Evolutionary conservation across 1,140 invertebrate genomes (phyloP).

Genomic region (Batillaria attramentaria): DNA sequence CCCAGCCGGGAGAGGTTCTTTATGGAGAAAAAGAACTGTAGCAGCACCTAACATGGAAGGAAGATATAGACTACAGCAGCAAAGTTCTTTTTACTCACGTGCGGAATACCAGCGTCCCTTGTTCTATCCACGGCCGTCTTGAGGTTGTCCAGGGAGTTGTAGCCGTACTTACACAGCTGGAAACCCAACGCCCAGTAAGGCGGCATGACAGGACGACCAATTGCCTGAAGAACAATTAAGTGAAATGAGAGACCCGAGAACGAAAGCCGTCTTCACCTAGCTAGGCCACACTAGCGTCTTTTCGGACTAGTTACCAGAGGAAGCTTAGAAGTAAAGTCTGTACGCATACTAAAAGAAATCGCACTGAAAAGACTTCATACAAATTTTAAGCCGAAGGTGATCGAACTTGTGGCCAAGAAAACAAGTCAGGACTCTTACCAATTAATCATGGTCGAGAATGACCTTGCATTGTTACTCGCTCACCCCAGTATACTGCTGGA

Average conservation of each 20-base stretch:
- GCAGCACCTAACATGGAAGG: no score
- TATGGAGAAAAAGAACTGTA: no score
- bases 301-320: background rate
- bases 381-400: no score
- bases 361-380: no score
- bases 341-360: no score
- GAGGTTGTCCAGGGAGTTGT: slow-evolving; percentile 57
- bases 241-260: background rate
- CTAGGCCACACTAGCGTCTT: background rate
- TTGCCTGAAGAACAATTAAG: slow-evolving; percentile 44
- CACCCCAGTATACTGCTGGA: slow-evolving; percentile 80
- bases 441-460: background rate
- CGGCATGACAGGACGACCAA: slow-evolving; percentile 72
- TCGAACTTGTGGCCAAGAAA: background rate
- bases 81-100: slow-evolving; percentile 44
- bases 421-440: background rate
- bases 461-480: slow-evolving; percentile 37
- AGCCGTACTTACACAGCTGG: slow-evolving; percentile 72
- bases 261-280: background rate
- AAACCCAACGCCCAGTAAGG: slow-evolving; percentile 75
- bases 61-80: no score
- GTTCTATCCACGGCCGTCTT: slow-evolving; percentile 59
- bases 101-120: slow-evolving; percentile 56
- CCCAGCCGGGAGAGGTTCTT: background rate
- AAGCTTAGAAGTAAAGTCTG: no score